Base-by-base conservation (phyloP, 2,797 vertebrate species). In the Molossus molossus region DNA sequence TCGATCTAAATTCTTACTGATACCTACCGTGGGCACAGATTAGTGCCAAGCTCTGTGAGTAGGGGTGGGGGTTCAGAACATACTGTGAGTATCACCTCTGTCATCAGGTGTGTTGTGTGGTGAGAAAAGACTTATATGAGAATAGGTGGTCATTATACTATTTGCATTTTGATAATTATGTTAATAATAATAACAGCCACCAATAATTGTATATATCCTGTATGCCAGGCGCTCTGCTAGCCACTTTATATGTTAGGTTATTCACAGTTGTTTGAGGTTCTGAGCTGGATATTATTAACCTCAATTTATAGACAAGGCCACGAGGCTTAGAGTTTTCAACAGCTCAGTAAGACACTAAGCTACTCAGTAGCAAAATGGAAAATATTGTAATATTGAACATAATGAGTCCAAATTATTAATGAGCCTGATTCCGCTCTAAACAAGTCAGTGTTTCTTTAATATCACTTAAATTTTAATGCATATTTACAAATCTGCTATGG, bases 181-280 rank as follows among this genome's bases (percentile, higher is more conserved):
- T 70, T 90, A 67, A 60, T 79, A 90, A 20, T 76, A 83, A 21
- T 75, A 89, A 53, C n/a, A 87, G 12, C 82, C 45, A 86, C 29
- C 58, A 69, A 12, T 84, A 60, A 86, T 2, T 86, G 57, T 23
- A 21, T 29, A 48, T 14, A 65, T n/a, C 13, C 67, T 55, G 0
- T 58, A 50, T 76, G 8, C 79, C 62, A 87, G 60, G n/a, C 73
- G n/a, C 55, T 81, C 37, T 29, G 7, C 21, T 58, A 37, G 57
- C 77, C 50, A 48, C 55, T 89, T 58, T 73, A 14, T 64, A 0
- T 7, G 17, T 79, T 75, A 48, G 60, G 21, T 18, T 40, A 87
- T 62, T 92, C 40, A 45, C 13, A 58, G 65, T 86, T 91, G 48
- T 53, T 86, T 82, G 69, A 45, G 25, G 33, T 57, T 75, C n/a